Base-by-base conservation (phyloP, 1,140 invertebrate species). In the Wiebesia pumilae region DNA sequence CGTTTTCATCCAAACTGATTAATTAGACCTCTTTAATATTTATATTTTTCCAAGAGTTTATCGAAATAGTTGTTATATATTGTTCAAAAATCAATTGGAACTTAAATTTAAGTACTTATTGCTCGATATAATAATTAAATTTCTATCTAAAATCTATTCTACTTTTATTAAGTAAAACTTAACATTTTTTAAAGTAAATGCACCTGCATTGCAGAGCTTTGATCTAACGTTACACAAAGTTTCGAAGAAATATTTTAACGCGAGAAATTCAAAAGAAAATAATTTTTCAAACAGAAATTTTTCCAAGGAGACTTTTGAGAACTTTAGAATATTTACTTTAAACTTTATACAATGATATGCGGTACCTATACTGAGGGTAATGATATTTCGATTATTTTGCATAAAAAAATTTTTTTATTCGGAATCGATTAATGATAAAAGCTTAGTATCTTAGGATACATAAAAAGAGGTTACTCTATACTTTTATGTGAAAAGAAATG, bases 311-410 rank as follows among this genome's bases (percentile, higher is more conserved):
- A 14, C 67, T 69, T 35, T 35, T 14, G 35, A 69, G 19, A 69
- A 69, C 67, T 69, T 69, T 69, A 69, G 27, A 69, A 69, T 69
- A 69, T 67, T 67, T 67, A 67, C 62, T n/a, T 67, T 67, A 67
- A 67, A 67, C 62, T 67, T 67, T 67, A 21, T 35, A 69, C 30
- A 69, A 69, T 33, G 67, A 69, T 69, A 69, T 3, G 14, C 14
- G 30, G 14, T 35, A 69, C 35, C 30, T 69, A 69, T 69, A 69
- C 14, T 0, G 30, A 69, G 0, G 27, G 4, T 12, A 14, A 27
- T 65, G 24, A 65, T 65, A 65, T 65, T 65, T 65, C 24, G 27
- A 12, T 30, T 4, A n/a, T 65, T 65, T 10, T 6, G 3, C 27
- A 65, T 7, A 27, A n/a, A n/a, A 65, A 65, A 27, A n/a, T n/a